phyloP scores from a whole-genome alignment of 2,797 vertebrate species.

The Emys orbicularis region DNA sequence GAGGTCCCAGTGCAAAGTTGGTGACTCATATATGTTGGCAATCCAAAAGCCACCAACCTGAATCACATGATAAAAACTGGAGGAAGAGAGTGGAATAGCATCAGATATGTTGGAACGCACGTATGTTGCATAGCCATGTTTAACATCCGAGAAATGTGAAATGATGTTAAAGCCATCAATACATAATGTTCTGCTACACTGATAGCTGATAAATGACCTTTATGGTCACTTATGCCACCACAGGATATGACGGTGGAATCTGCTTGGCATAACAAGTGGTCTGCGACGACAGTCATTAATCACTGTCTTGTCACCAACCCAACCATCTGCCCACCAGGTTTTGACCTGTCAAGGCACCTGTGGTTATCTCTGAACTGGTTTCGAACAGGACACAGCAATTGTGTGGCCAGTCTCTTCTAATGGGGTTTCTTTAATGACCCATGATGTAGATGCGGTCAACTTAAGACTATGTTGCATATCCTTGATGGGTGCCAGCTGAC shows the following conservation, averaged over 20 bases:
- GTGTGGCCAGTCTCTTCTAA: too few relatives aligned
- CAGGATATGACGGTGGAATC: not conserved
- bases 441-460: too few relatives aligned
- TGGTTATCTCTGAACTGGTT: too few relatives aligned
- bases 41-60: not conserved
- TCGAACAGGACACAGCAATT: too few relatives aligned
- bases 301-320: too few relatives aligned
- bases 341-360: too few relatives aligned
- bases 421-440: too few relatives aligned
- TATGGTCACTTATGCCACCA: not conserved
- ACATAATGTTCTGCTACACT: not conserved
- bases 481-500: too few relatives aligned
- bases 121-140: not conserved
- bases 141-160: not conserved
- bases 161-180: not conserved
- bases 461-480: too few relatives aligned
- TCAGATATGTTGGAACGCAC: not conserved
- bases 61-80: not conserved
- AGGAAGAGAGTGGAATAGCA: not conserved
- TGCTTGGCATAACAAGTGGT: too few relatives aligned
- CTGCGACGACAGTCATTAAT: too few relatives aligned
- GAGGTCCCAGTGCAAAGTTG: not conserved
- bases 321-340: too few relatives aligned
- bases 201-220: not conserved
- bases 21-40: not conserved